Evolutionary conservation across 2,113 vertebrate species (phyloP).

Genomic region (Pan paniscus): DNA sequence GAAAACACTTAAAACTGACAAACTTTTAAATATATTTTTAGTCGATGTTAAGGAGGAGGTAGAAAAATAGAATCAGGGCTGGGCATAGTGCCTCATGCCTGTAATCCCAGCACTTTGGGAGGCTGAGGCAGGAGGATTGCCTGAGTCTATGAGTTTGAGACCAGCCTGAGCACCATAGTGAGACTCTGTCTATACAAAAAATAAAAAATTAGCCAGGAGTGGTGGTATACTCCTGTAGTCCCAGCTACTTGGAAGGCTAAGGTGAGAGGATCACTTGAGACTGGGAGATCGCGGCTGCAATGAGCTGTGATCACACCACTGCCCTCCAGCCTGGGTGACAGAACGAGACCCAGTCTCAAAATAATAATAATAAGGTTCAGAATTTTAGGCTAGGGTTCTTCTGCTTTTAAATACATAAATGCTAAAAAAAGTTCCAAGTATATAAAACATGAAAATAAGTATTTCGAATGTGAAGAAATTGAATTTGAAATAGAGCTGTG

Average conservation of each 20-base stretch:
- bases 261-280: neutral
- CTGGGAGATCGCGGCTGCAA: neutral
- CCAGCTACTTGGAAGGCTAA: neutral
- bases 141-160: neutral
- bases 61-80: neutral
- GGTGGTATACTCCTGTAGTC: neutral
- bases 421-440: neutral
- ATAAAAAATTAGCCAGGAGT: neutral
- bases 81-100: no score
- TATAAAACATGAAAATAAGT: neutral
- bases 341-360: neutral
- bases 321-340: neutral
- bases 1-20: neutral
- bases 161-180: neutral
- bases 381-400: neutral
- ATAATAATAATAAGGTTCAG: no score
- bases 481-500: neutral
- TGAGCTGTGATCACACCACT: neutral
- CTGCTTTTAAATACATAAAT: constrained; percentile 12
- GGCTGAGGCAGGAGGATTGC: neutral
- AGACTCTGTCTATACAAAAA: neutral
- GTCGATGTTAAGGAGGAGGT: neutral
- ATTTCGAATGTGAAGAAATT: neutral
- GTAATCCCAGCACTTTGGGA: neutral
- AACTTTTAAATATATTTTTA: constrained; percentile 6